Conservation (phyloP, 2,888 invertebrate genomes). For the Glaucopsyche alexis region DNA sequence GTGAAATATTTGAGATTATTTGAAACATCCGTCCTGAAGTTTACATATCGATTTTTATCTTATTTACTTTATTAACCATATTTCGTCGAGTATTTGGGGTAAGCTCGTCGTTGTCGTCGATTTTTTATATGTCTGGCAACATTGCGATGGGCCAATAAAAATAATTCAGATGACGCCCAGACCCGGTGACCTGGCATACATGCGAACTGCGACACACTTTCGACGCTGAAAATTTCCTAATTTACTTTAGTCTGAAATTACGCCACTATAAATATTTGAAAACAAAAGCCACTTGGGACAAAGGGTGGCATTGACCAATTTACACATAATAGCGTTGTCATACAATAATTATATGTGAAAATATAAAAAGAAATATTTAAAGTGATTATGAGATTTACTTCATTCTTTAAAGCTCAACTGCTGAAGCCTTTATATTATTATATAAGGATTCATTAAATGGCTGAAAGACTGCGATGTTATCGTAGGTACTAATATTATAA, state of each 20-base stretch:
- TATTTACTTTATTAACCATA: slow-evolving; percentile 26
- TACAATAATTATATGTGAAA: slow-evolving; percentile 29
- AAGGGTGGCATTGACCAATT: slow-evolving; percentile 35
- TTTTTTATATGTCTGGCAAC: slow-evolving; percentile 33
- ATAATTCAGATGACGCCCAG: slow-evolving; percentile 60
- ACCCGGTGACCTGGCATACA: slow-evolving; percentile 64
- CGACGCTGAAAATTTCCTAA: slow-evolving; percentile 54
- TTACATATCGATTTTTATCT: slow-evolving; percentile 23
- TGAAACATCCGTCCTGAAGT: background rate
- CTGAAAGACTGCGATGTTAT: no score
- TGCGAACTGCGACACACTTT: slow-evolving; percentile 66
- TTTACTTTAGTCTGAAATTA: slow-evolving; percentile 49
- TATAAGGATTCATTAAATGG: no score
- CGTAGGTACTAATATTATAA: no score
- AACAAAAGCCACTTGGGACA: slow-evolving; percentile 36
- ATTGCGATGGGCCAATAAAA: slow-evolving; percentile 53
- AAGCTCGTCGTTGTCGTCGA: slow-evolving; percentile 29
- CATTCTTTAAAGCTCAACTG: background rate
- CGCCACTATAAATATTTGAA: slow-evolving; percentile 39
- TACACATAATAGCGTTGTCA: slow-evolving; percentile 34
- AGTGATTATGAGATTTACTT: slow-evolving; percentile 2
- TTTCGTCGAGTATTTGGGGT: slow-evolving; percentile 29
- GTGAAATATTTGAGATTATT: background rate
- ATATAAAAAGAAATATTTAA: slow-evolving; percentile 1
- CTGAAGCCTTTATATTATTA: no score